A percentile compares a stretch with the other conserved stretches of the same genome.
Conservation (phyloP, 2,888 invertebrate species). For the Hyppa rectilinea region DNA sequence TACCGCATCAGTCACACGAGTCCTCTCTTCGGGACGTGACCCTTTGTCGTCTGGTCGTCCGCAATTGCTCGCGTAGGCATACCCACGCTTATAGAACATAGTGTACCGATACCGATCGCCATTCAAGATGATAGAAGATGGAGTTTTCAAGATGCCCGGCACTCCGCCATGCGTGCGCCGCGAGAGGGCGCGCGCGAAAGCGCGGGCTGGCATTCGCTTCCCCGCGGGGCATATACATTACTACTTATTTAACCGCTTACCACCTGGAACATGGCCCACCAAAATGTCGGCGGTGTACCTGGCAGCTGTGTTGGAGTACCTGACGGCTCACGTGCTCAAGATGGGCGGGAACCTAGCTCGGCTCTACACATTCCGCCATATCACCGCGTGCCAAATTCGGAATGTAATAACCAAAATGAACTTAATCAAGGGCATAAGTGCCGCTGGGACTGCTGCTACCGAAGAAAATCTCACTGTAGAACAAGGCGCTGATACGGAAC, state of each 20-base stretch:
- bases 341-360: neutral
- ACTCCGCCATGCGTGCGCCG: constrained; percentile 18
- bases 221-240: neutral
- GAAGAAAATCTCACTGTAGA: neutral
- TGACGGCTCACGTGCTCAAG: neutral
- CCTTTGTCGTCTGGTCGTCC: neutral
- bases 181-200: no score
- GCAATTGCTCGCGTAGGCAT: neutral
- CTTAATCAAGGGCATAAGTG: neutral
- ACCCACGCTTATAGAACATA: neutral
- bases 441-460: no score
- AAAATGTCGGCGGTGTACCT: neutral
- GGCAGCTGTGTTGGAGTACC: constrained; percentile 25
- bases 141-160: constrained; percentile 34
- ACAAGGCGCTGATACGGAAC: neutral
- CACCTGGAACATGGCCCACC: accelerated
- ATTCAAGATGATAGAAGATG: constrained; percentile 7
- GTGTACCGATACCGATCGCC: neutral
- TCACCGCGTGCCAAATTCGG: constrained; percentile 3
- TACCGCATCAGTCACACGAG: neutral
- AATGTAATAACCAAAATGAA: constrained; percentile 1
- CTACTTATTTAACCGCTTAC: neutral
- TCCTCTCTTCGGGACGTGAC: neutral
- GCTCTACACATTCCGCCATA: accelerated
- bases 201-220: constrained; percentile 8